A percentile compares a stretch with the other conserved stretches of the same genome.
These are phyloP conservation scores for Alethe castanea DNA, from an alignment of 2,113 vertebrate species.

Conservation along the genomic window DNA sequence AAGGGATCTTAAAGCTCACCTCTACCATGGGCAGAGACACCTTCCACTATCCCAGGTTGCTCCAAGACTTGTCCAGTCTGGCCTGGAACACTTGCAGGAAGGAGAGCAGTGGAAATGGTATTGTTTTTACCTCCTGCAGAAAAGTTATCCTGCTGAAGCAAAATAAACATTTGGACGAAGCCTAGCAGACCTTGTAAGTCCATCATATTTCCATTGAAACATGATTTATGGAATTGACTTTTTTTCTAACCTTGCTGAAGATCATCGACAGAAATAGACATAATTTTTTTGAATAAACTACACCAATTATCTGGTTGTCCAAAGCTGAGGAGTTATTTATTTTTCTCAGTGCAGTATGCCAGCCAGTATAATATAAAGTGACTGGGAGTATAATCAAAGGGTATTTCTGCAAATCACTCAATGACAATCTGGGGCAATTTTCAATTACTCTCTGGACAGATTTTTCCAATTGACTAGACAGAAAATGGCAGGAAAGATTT, in stretches of 20 bases:
- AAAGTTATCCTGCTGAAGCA: background rate
- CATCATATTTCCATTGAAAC: slow-evolving; percentile 54
- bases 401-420: slow-evolving; percentile 61
- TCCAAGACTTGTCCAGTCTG: fast-evolving
- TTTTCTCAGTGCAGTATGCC: slow-evolving; percentile 9
- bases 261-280: slow-evolving; percentile 36
- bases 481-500: slow-evolving; percentile 57
- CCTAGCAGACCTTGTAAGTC: slow-evolving; percentile 21
- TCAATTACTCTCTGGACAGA: slow-evolving; percentile 57
- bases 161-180: slow-evolving; percentile 46
- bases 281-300: slow-evolving; percentile 53
- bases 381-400: slow-evolving; percentile 48
- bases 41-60: fast-evolving
- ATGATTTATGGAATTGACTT: slow-evolving; percentile 51
- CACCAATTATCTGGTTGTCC: slow-evolving; percentile 59
- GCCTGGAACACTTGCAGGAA: background rate
- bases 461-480: slow-evolving; percentile 58
- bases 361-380: slow-evolving; percentile 38
- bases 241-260: slow-evolving; percentile 41
- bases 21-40: background rate
- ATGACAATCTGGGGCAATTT: slow-evolving; percentile 58
- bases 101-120: background rate
- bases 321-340: slow-evolving; percentile 47
- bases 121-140: background rate
- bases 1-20: background rate